A percentile compares a stretch with the other conserved stretches of the same genome.
These are phyloP conservation scores for Notiomystis cincta DNA, from an alignment of 2,113 vertebrate species.

Conservation along the genomic window DNA sequence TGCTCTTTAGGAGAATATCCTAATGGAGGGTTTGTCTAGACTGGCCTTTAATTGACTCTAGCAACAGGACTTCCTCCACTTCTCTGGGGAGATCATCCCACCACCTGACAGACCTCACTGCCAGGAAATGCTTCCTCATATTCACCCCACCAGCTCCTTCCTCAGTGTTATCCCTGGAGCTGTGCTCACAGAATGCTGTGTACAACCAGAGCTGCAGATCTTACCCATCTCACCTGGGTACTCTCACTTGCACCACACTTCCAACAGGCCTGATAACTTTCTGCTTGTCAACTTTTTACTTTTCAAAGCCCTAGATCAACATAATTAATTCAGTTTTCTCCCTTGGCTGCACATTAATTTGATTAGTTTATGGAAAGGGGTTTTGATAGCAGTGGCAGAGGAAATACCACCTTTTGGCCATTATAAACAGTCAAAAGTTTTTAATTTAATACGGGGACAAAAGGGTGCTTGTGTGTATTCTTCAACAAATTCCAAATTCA, in stretches of 20 bases:
- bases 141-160: background rate
- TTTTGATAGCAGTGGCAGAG: background rate
- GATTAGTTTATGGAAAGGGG: background rate
- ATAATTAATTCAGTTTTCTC: background rate
- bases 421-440: background rate
- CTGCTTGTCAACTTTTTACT: background rate
- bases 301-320: background rate
- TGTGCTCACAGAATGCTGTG: background rate
- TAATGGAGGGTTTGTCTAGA: slow-evolving; percentile 44
- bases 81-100: slow-evolving; percentile 16
- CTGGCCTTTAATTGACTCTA: slow-evolving; percentile 31
- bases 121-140: slow-evolving; percentile 40
- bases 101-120: background rate
- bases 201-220: background rate
- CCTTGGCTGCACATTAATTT: background rate
- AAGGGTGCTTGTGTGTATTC: background rate
- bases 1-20: slow-evolving; percentile 19
- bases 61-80: slow-evolving; percentile 23
- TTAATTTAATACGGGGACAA: background rate
- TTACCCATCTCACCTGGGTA: background rate
- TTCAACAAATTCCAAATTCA: background rate
- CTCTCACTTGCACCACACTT: background rate
- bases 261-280: background rate
- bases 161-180: background rate
- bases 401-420: background rate